Base-by-base conservation (phyloP, 2,797 vertebrate species). In the Lacerta bilineata region DNA sequence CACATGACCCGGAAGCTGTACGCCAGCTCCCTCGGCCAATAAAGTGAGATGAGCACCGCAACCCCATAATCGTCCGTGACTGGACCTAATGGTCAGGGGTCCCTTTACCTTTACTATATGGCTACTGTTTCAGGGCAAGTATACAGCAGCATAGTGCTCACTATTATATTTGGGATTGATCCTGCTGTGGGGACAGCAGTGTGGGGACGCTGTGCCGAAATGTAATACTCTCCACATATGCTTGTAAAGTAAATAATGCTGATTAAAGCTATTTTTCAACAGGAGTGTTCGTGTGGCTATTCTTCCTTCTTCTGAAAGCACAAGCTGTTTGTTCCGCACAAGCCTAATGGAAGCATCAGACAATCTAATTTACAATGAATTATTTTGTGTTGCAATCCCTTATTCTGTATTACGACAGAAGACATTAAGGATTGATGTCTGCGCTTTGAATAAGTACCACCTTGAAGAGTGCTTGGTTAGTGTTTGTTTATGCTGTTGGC, bases 391-490 rank as follows among this genome's bases (percentile, higher is more conserved):
- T 92, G 97, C 98, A 93, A 97, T 98, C 89, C 98, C 98, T 92
- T 98, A 98, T 85, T 93, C 92, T 0, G 97, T 97, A 87, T 93
- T 99, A 92, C 97, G 97, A 93, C 98, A 99, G 94, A 99, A 99
- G 95, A 99, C 99, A 17, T 97, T 99, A 83, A 97, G 98, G 85
- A 96, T 99, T 0, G 99, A 99, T 36, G 95, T 99, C 93, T 99
- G 99, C 94, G 94, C 95, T 93, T 97, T 97, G 79, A 94, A 97
- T 94, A 96, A 93, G 85, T 97, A 96, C 84, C 98, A 98, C 79
- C 95, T 96, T 10, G 99, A 99, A 87, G 97, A 98, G 50, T 98
- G 98, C 95, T 96, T 98, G 98, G 98, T 99, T 55, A 96, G 98
- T 94, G 8, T 78, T 79, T 15, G 0, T 64, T 23, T 94, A 80